Base-by-base conservation (phyloP, 2,113 vertebrate species). In the Galeopterus variegatus region DNA sequence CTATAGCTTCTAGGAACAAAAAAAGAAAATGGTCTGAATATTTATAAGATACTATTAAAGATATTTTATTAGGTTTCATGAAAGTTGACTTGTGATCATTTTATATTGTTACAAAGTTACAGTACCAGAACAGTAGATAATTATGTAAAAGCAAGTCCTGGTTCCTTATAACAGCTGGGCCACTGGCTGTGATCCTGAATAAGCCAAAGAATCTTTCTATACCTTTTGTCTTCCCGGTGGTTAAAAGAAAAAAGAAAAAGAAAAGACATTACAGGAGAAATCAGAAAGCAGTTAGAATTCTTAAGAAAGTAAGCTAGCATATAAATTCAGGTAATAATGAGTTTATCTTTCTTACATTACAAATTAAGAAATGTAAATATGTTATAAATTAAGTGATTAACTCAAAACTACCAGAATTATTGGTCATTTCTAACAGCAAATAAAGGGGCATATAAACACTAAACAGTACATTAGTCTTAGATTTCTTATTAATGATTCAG, bases 311-410 rank as follows among this genome's bases (percentile, higher is more conserved):
- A 41, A 58, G 9, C 5, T 67, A 80, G 18, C 11, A 76, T 3
- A 80, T 83, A 92, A 96, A 94, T 52, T 7, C 58, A 96, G 87
- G 33, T 69, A 85, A 60, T 85, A 83, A 96, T 93, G 88, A 90
- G 60, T 36, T 48, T 52, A 94, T 58, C 52, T 90, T 96, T 89
- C 93, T 94, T 65, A 93, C 1, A 84, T 12, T 89, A 90, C 26
- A 95, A 90, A 89, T 86, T 94, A 95, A 85, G 50, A 96, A 95
- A 87, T 81, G 18, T 21, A 93, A 69, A 84, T 45, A 45, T 76
- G 41, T 87, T 70, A 92, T 73, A 96, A 93, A 92, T 90, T 93
- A 96, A 96, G 26, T 73, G 23, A 94, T 88, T 96, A 92, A 92
- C 8, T 23, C 33, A 1, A 88, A 96, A 84, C 21, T 81, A 33